Conservation (phyloP, 1,140 invertebrate species). For the Plectrocnemia conspersa region DNA sequence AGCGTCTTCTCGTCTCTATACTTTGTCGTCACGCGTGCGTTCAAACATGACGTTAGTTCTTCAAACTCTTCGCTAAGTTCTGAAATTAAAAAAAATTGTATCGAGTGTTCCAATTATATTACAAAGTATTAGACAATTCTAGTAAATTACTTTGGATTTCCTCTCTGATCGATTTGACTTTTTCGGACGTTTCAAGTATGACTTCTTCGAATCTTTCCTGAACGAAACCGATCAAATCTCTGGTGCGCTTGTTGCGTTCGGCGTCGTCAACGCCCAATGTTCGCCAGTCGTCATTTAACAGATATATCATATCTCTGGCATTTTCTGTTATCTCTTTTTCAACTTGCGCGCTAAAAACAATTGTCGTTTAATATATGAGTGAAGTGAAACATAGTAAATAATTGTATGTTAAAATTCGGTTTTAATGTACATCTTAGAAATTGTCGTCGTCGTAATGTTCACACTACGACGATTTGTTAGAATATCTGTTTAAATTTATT, state of each 20-base stretch:
- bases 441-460: no score
- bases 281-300: conserved; percentile 30
- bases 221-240: conserved; percentile 24
- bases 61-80: conserved; percentile 22
- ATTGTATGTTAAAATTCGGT: no score
- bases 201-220: conserved; percentile 34
- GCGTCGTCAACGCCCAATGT: conserved; percentile 27
- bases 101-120: neutral
- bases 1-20: conserved; percentile 10
- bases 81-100: conserved; percentile 9
- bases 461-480: no score
- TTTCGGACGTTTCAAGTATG: conserved; percentile 27
- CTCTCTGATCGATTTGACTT: conserved; percentile 22
- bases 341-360: conserved; percentile 20
- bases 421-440: no score
- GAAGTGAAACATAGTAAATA: no score
- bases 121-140: neutral
- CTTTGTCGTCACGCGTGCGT: neutral
- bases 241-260: conserved; percentile 19
- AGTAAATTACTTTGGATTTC: conserved; percentile 28
- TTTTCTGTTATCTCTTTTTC: conserved; percentile 27
- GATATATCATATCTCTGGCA: conserved; percentile 27
- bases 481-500: no score
- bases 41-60: conserved; percentile 16
- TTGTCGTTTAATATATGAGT: no score